Conservation (phyloP, 2,888 invertebrate species). For the Lasioglossum vierecki region DNA sequence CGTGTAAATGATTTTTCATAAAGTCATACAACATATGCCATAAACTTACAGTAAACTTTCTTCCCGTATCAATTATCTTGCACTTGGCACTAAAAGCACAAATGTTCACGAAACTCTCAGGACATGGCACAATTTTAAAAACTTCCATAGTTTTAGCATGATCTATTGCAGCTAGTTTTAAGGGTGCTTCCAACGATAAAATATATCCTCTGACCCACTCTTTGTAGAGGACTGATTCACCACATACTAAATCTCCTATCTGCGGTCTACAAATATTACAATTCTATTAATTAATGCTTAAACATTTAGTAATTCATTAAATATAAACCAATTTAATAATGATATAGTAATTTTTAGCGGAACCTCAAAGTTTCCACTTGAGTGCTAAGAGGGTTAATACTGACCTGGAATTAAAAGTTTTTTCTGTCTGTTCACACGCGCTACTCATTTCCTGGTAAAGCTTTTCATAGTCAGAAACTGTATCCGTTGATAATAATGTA, state of each 20-base stretch:
- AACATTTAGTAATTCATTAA: neutral
- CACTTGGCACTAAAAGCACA: slow-evolving; percentile 68
- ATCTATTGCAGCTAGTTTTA: slow-evolving; percentile 73
- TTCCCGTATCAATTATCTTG: slow-evolving; percentile 40
- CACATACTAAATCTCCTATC: slow-evolving; percentile 74
- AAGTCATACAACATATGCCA: neutral
- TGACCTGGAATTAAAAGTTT: slow-evolving; percentile 54
- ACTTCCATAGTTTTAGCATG: slow-evolving; percentile 69
- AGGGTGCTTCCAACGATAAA: slow-evolving; percentile 52
- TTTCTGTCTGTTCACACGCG: slow-evolving; percentile 41
- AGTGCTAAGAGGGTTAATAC: slow-evolving; percentile 12
- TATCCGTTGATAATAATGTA: slow-evolving; percentile 52
- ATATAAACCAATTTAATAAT: neutral
- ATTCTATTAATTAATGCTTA: neutral
- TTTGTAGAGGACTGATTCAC: slow-evolving; percentile 47
- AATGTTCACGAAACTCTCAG: slow-evolving; percentile 60
- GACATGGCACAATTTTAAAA: slow-evolving; percentile 63
- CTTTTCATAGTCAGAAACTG: slow-evolving; percentile 33
- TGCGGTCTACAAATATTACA: slow-evolving; percentile 62
- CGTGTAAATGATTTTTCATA: neutral
- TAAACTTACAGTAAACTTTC: slow-evolving; percentile 47
- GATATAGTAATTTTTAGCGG: neutral
- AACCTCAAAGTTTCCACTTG: neutral
- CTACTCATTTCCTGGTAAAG: slow-evolving; percentile 55
- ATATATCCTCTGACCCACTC: slow-evolving; percentile 79